phyloP scores from a whole-genome alignment of 2,797 vertebrate genomes.

The Falco naumanni region DNA sequence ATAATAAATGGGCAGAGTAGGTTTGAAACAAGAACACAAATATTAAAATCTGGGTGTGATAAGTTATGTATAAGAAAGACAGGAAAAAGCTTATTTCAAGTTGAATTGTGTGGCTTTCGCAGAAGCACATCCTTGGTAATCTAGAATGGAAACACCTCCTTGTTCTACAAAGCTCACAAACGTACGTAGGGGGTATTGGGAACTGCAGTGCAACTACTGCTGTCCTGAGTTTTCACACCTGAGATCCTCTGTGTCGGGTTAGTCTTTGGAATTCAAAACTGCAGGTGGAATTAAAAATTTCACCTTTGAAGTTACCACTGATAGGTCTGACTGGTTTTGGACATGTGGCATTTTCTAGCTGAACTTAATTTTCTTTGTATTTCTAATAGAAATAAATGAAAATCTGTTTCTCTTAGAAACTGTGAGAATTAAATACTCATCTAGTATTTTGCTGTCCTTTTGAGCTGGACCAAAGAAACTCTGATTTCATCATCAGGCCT shows the following conservation, averaged over 20 bases:
- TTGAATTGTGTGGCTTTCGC: slow-evolving; percentile 30
- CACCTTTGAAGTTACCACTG: not conserved
- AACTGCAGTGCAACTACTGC: not conserved
- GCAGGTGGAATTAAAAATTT: not conserved
- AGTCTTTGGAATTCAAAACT: not conserved
- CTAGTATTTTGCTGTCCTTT: not conserved
- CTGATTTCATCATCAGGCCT: not conserved
- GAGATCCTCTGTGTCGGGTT: not conserved
- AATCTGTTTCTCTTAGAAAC: not conserved
- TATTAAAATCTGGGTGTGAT: slow-evolving; percentile 50
- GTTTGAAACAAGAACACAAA: not conserved
- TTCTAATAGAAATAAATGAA: not conserved
- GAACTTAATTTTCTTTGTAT: not conserved
- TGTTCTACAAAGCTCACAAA: not conserved
- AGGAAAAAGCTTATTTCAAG: slow-evolving; percentile 35
- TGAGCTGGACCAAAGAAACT: not conserved
- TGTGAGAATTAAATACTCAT: not conserved
- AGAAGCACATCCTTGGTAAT: not conserved
- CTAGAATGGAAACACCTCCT: not conserved
- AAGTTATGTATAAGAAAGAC: slow-evolving; percentile 25
- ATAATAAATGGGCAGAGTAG: not conserved
- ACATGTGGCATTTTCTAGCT: not conserved
- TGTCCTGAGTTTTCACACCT: not conserved
- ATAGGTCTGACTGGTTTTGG: not conserved
- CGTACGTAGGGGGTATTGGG: not conserved